Base-by-base conservation (phyloP, 2,888 invertebrate species). In the Phania funesta region DNA sequence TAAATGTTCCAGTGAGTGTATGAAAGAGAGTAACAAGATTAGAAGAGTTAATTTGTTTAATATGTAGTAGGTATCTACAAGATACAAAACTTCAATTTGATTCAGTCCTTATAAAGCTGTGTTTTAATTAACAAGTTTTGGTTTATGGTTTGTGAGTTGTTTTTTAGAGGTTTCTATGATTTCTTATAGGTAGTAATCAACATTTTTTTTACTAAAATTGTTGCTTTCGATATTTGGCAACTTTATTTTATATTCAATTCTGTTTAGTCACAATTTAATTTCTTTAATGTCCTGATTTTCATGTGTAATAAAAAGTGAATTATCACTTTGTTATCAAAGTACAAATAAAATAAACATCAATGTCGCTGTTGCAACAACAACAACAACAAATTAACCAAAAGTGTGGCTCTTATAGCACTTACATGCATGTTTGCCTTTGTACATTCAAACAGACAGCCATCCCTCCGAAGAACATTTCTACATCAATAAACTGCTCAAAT, bases 401-500 rank as follows among this genome's bases (percentile, higher is more conserved):
- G 81, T 81, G 81, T 81, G n/a, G 81, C 81, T 76, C 64, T 71
- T 64, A 38, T 75, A 65, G 58, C 64, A 60, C 73, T 68, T 70
- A 48, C 54, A 80, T 58, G 35, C 46, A 62, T 73, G 20, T 64
- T 58, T 64, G 48, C 26, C n/a, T 75, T 50, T 44, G 32, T 26
- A 35, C 56, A 62, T 8, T 18, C 35, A 26, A 26, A 52, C 18
- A 41, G 44, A 29, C 68, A 50, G 38, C 38, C 26, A 50, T 26
- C 18, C 26, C n/a, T n/a, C n/a, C n/a, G n/a, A n/a, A n/a, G 9
- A 38, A 50, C 52, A 64, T 44, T 46, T 64, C 22, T 54, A 35
- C 54, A 65, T 75, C 48, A 67, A 76, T 76, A 76, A 76, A 67
- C 60, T 18, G 35, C 58, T 68, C 13, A 68, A 76, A 50, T 68